A percentile compares a stretch with the other conserved stretches of the same genome.
phyloP scores from a whole-genome alignment of 1,140 invertebrate genomes.

The Meloidogyne hapla region DNA sequence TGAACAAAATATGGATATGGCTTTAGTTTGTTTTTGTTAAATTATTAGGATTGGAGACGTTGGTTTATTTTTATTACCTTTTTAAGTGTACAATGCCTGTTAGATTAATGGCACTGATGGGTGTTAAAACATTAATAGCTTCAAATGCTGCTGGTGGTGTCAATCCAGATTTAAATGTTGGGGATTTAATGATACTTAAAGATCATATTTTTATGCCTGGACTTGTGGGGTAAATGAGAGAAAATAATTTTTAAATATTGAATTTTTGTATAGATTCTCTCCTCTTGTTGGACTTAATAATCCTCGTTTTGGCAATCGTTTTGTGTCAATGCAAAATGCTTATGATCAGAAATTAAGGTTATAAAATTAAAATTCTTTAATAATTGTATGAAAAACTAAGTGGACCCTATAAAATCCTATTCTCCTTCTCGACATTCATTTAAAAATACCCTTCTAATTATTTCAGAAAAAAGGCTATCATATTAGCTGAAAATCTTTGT shows the following conservation, averaged over 20 bases:
- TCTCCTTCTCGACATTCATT: too few species aligned
- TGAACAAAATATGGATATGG: conserved; percentile 61
- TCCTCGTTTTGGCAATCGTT: conserved; percentile 67
- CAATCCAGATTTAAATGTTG: conserved; percentile 56
- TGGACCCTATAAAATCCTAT: background rate
- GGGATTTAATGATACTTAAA: conserved; percentile 65
- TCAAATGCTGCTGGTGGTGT: conserved; percentile 64
- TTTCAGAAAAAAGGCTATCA: conserved; percentile 63
- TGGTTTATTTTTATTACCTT: background rate
- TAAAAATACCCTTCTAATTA: too few species aligned
- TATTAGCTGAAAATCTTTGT: conserved; percentile 60
- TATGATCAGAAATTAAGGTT: conserved; percentile 65
- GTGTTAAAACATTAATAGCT: conserved; percentile 56
- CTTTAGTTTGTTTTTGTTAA: conserved; percentile 45
- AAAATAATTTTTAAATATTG: background rate
- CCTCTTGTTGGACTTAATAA: conserved; percentile 63
- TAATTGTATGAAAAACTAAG: background rate
- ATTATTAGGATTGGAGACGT: too few species aligned
- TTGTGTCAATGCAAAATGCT: conserved; percentile 66
- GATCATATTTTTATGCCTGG: conserved; percentile 65
- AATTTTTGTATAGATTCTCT: conserved; percentile 16
- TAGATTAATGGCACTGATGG: conserved; percentile 57
- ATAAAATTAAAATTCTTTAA: conserved; percentile 21
- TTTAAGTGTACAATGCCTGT: conserved; percentile 60
- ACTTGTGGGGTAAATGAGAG: conserved; percentile 42